Percentiles rank a stretch among this genome's conserved stretches.
These are phyloP conservation scores for Actinia equina DNA, from an alignment of 64 coral and sea anemone species.

Conservation along the genomic window DNA sequence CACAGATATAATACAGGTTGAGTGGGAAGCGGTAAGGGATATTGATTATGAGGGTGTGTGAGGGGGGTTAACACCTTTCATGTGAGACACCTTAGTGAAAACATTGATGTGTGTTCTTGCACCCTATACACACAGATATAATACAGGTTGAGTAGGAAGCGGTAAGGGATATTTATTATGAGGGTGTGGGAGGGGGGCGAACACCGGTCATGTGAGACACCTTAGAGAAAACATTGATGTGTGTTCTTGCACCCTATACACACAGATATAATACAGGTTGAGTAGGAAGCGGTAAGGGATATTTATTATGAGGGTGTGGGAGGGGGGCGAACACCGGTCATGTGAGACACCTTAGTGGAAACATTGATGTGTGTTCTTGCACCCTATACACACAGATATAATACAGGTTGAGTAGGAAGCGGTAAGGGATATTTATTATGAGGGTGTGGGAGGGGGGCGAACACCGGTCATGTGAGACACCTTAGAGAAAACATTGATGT, in stretches of 20 bases:
- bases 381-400: slow-evolving; percentile 26
- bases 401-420: not conserved
- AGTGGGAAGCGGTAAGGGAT: not conserved
- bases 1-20: not conserved
- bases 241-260: slow-evolving; percentile 51
- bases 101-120: slow-evolving; percentile 70
- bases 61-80: too few relatives aligned
- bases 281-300: not conserved
- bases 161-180: not conserved
- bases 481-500: slow-evolving; percentile 75
- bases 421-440: not conserved
- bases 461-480: too few relatives aligned
- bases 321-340: slow-evolving; percentile 85
- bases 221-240: slow-evolving; percentile 76
- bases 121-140: slow-evolving; percentile 26
- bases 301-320: not conserved
- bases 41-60: too few relatives aligned
- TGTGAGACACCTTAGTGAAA: slow-evolving; percentile 65
- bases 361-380: slow-evolving; percentile 70
- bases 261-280: not conserved
- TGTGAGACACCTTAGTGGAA: slow-evolving; percentile 73
- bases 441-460: too few relatives aligned
- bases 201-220: too few relatives aligned
- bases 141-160: not conserved
- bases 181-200: too few relatives aligned